These are phyloP conservation scores for Apodemia mormo DNA, from an alignment of 2,888 invertebrate genomes.

Conservation along the genomic window DNA sequence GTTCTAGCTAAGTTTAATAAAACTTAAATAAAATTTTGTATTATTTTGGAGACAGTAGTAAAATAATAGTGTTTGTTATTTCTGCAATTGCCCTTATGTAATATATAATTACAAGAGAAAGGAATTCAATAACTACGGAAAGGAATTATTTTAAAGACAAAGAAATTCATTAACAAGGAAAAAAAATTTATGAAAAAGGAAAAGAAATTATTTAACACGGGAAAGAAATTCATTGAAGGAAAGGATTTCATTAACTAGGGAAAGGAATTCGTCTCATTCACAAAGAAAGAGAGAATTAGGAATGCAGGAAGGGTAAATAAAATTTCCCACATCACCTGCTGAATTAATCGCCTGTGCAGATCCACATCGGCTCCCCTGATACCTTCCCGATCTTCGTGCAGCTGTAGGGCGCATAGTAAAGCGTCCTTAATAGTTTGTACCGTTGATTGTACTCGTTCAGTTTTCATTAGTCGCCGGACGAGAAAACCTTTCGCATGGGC, in stretches of 20 bases:
- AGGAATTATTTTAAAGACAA: too few species aligned
- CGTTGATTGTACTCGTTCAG: conserved; percentile 89
- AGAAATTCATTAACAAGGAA: too few species aligned
- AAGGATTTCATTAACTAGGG: neutral
- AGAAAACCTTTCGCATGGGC: conserved; percentile 89
- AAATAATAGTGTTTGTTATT: too few species aligned
- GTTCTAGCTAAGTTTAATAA: too few species aligned
- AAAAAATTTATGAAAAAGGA: too few species aligned
- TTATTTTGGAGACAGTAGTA: too few species aligned
- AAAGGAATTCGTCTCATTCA: neutral
- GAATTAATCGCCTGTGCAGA: conserved; percentile 87
- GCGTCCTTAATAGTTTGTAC: conserved; percentile 91
- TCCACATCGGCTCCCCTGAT: conserved; percentile 85
- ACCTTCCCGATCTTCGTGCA: conserved; percentile 84
- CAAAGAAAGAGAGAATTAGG: neutral
- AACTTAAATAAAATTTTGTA: too few species aligned
- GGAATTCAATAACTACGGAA: too few species aligned
- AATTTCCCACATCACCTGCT: conserved; percentile 79
- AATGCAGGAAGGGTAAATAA: neutral
- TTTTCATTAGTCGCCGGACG: conserved; percentile 89
- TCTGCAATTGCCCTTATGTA: too few species aligned
- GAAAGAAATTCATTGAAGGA: too few species aligned
- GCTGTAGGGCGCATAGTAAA: conserved; percentile 87
- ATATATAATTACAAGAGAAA: too few species aligned
- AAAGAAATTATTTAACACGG: too few species aligned